Conservation (phyloP, 1,140 invertebrate genomes). For the Heliconius nattereri region DNA sequence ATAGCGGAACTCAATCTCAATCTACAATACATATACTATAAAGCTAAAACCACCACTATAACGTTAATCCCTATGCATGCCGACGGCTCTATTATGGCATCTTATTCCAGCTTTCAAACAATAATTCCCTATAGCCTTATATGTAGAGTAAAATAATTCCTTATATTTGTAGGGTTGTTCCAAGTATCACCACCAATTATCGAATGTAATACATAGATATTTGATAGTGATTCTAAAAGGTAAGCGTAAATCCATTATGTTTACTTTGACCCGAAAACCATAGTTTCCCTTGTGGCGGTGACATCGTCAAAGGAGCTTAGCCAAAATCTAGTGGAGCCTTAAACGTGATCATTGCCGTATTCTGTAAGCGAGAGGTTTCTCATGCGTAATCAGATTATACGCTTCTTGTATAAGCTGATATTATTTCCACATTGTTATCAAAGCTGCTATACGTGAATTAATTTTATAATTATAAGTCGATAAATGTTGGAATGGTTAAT, state of each 20-base stretch:
- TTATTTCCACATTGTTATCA: slow-evolving; percentile 23
- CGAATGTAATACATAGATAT: slow-evolving; percentile 35
- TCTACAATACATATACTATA: too few species aligned
- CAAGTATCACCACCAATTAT: slow-evolving; percentile 18
- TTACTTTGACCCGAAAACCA: slow-evolving; percentile 51
- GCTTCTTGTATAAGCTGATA: slow-evolving; percentile 27
- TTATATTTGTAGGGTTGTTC: too few species aligned
- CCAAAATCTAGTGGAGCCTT: slow-evolving; percentile 52
- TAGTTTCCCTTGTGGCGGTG: slow-evolving; percentile 51
- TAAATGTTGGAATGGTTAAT: not conserved
- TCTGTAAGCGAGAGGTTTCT: slow-evolving; percentile 28
- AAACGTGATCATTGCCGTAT: slow-evolving; percentile 52
- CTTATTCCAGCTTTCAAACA: not conserved
- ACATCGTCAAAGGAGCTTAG: slow-evolving; percentile 60
- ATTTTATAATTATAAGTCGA: slow-evolving; percentile 16
- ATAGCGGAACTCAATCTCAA: too few species aligned
- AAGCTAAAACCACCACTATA: not conserved
- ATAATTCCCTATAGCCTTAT: slow-evolving; percentile 6
- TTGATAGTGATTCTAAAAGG: slow-evolving; percentile 24
- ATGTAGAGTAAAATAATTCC: too few species aligned
- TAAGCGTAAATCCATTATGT: slow-evolving; percentile 47
- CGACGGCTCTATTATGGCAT: not conserved
- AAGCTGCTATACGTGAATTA: not conserved
- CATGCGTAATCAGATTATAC: slow-evolving; percentile 34
- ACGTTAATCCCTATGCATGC: not conserved